Conservation (phyloP, 2,113 vertebrate species). For the Butorides virescens region DNA sequence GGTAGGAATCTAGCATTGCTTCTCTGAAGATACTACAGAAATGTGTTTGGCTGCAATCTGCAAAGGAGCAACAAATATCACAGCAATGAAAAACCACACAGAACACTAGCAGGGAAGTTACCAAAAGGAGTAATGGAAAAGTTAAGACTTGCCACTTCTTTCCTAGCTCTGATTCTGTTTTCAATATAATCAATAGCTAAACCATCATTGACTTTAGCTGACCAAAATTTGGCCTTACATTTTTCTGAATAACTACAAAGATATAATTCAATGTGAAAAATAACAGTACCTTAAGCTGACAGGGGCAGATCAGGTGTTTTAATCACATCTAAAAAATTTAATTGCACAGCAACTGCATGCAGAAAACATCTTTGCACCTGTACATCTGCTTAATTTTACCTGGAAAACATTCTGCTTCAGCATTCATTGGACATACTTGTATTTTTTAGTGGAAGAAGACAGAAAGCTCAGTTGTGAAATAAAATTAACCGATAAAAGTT, state of each 20-base stretch:
- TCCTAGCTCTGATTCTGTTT: not conserved
- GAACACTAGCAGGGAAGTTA: not conserved
- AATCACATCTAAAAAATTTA: not conserved
- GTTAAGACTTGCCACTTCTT: not conserved
- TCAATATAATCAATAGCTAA: not conserved
- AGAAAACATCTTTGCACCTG: not conserved
- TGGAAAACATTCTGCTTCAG: not conserved
- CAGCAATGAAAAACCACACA: not conserved
- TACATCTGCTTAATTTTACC: not conserved
- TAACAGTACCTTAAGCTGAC: not conserved
- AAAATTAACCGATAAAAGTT: not conserved
- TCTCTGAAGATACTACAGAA: not conserved
- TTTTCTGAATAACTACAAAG: not conserved
- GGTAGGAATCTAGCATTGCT: not conserved
- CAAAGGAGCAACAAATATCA: constrained; percentile 5
- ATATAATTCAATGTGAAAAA: not conserved
- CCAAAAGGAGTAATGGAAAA: not conserved
- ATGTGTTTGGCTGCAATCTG: not conserved
- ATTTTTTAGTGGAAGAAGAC: not conserved
- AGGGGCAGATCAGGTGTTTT: not conserved
- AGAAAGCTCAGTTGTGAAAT: not conserved
- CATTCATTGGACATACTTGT: not conserved
- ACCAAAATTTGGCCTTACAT: not conserved
- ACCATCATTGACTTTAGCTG: not conserved
- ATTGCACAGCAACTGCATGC: not conserved